Conservation (phyloP, 2,888 invertebrate genomes). For the Synanthedon vespiformis region DNA sequence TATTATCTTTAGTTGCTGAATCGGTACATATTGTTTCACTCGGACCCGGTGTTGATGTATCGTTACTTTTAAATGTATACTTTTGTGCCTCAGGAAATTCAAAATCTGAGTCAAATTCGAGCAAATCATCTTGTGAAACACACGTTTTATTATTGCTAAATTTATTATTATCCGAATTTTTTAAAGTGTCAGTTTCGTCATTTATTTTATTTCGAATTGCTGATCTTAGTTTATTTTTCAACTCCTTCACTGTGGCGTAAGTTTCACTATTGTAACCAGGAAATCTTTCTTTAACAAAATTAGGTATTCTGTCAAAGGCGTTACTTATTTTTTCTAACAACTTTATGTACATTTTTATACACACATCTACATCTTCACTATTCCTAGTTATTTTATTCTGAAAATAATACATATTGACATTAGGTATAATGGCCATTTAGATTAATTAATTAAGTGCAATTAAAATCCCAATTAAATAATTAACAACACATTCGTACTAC, state of each 20-base stretch:
- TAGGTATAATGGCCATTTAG: too few species aligned
- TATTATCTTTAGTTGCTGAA: constrained; percentile 26
- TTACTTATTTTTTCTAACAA: constrained; percentile 73
- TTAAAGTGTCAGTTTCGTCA: neutral
- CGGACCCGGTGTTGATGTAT: constrained; percentile 35
- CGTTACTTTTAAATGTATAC: constrained; percentile 4
- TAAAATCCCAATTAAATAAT: too few species aligned
- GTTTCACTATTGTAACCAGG: constrained; percentile 70
- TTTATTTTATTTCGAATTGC: constrained; percentile 26
- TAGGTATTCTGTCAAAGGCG: constrained; percentile 75
- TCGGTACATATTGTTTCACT: constrained; percentile 36
- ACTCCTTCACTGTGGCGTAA: constrained; percentile 68
- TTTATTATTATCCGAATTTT: neutral
- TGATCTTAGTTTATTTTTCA: constrained; percentile 69
- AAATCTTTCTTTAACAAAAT: constrained; percentile 70
- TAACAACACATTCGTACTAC: too few species aligned
- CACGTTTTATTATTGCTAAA: too few species aligned
- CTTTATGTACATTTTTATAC: constrained; percentile 69
- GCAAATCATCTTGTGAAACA: too few species aligned
- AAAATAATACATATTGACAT: constrained; percentile 1
- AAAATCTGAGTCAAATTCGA: constrained; percentile 22
- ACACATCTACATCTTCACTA: constrained; percentile 29
- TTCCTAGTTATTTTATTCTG: constrained; percentile 19
- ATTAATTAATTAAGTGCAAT: too few species aligned
- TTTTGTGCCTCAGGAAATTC: constrained; percentile 6